phyloP scores from a whole-genome alignment of 2,113 vertebrate genomes.

The Elachura formosa region DNA sequence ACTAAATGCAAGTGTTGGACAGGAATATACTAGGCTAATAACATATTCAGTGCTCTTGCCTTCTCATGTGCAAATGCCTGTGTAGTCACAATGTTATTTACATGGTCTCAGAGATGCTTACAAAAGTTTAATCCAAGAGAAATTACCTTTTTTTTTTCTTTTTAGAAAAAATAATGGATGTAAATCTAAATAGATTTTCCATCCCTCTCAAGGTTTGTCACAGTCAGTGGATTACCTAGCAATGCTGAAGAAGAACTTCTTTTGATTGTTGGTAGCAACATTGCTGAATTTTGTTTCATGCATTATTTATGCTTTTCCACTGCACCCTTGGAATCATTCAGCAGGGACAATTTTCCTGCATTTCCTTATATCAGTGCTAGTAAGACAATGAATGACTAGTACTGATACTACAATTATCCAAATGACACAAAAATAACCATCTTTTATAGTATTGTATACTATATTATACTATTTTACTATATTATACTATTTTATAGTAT shows the following conservation, averaged over 20 bases:
- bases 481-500: too few species aligned
- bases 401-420: neutral
- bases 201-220: neutral
- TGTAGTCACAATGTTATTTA: neutral
- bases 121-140: neutral
- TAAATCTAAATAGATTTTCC: neutral
- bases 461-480: too few species aligned
- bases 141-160: neutral
- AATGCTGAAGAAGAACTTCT: neutral
- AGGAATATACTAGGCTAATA: neutral
- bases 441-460: neutral
- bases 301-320: neutral
- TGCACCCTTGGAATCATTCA: neutral
- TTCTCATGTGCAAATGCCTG: accelerated
- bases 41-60: neutral
- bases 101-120: neutral
- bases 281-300: neutral
- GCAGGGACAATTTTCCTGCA: neutral
- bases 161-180: neutral
- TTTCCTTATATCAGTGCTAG: neutral
- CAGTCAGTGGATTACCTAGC: neutral
- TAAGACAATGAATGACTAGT: neutral
- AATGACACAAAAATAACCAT: neutral
- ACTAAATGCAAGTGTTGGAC: neutral
- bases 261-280: neutral